A percentile compares a stretch with the other conserved stretches of the same genome.
Conservation (phyloP, 2,797 vertebrate genomes). For the Emys orbicularis region DNA sequence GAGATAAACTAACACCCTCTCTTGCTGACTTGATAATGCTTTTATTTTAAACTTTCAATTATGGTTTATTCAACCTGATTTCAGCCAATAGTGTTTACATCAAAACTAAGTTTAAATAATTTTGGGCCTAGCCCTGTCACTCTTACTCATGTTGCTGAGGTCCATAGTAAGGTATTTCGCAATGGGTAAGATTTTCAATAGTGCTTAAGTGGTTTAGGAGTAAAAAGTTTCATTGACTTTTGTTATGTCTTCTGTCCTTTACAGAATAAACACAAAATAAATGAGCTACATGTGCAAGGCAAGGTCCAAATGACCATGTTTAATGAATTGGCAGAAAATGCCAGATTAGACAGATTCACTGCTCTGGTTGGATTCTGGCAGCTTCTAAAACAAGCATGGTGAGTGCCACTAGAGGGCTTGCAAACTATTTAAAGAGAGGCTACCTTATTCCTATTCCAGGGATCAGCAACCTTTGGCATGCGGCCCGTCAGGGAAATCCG, state of each 20-base stretch:
- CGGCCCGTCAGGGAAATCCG: too few species aligned
- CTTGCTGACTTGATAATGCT: neutral
- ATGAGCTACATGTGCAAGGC: neutral
- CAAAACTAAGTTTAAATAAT: neutral
- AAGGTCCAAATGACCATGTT: neutral
- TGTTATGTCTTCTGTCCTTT: neutral
- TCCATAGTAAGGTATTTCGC: neutral
- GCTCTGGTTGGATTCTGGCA: neutral
- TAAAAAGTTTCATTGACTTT: neutral
- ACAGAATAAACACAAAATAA: neutral
- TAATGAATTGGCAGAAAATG: neutral
- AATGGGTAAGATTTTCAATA: neutral
- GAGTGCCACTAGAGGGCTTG: neutral
- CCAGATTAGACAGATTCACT: neutral
- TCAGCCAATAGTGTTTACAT: neutral
- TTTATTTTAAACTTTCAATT: neutral
- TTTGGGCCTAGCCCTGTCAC: neutral
- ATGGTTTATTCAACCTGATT: neutral
- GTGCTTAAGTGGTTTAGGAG: neutral
- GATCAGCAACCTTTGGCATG: too few species aligned
- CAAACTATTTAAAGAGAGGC: neutral
- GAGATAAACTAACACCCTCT: neutral
- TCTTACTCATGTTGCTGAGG: neutral
- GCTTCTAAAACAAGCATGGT: neutral
- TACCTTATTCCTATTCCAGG: neutral